Evolutionary conservation across 1,140 invertebrate genomes (phyloP), one percentile per base, ranked within the genome.

Genomic region (Aphis craccivora): DNA sequence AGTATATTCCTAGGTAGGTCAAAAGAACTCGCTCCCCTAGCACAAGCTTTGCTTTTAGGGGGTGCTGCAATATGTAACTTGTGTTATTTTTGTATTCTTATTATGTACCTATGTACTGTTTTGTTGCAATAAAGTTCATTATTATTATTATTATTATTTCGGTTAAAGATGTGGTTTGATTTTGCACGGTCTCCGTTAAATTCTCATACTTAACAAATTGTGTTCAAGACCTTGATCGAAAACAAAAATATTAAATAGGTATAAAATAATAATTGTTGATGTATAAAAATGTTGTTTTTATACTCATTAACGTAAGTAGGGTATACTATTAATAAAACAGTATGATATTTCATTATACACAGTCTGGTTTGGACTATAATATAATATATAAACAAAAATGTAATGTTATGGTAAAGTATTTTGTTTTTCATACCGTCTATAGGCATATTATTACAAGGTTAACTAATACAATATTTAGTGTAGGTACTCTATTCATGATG

Each of bases 371-470:
- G 6, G n/a, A 35, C n/a, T 51, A 48, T 88, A 48, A 86, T 86
- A 43, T 86, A 45, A 76, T 51, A 51, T 51, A 37, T 51, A 88
- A 88, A 88, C 87, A 88, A 88, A 51, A 88, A 51, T 88, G 45
- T 23, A 51, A 88, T 88, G 87, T 88, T 88, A 23, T 51, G 45
- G 87, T 51, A 88, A 88, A 53, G 25, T 51, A 88, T 51, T 48
- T 51, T 88, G 87, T 88, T 88, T 53, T 88, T 88, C 45, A 35
- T 51, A 48, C 48, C 45, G 22, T 51, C n/a, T 88, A 35, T 51
- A n/a, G 86, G 20, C n/a, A 88, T 88, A 35, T 51, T n/a, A 86
- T 30, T 45, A 45, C 84, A 86, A 45, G 87, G 87, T 88, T 88
- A 51, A n/a, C 60, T 67, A 76, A n/a, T n/a, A 76, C 60, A n/a